phyloP scores from a whole-genome alignment of 2,797 vertebrate genomes.

The Cossypha heuglini region DNA sequence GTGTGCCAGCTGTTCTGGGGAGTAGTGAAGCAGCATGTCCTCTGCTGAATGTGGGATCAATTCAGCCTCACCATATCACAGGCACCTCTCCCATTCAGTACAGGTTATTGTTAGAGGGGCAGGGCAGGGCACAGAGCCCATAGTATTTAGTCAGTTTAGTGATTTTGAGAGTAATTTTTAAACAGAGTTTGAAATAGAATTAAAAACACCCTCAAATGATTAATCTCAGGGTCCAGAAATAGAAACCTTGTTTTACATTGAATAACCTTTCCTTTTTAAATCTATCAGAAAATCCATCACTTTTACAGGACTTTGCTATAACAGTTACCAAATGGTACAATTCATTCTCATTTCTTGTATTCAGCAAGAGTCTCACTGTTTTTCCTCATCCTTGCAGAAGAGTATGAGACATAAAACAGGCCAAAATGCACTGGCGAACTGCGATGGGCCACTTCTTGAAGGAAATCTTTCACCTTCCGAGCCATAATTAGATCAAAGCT shows the following conservation, averaged over 20 bases:
- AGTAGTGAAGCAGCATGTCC: accelerated
- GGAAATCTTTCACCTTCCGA: conserved; percentile 82
- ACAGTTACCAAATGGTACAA: background rate
- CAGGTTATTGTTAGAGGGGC: background rate
- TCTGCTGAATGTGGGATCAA: accelerated
- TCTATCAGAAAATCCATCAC: background rate
- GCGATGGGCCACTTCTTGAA: conserved; percentile 89
- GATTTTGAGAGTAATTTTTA: background rate
- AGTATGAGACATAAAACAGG: conserved; percentile 76
- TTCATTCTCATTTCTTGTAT: conserved; percentile 27
- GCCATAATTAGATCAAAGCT: conserved; percentile 83
- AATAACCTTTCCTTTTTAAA: background rate
- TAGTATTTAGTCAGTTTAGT: background rate
- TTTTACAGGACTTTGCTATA: background rate
- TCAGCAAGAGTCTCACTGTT: conserved; percentile 70
- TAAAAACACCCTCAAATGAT: background rate
- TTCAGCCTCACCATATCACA: accelerated
- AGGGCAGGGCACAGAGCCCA: background rate
- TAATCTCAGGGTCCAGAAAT: background rate
- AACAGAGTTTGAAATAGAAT: background rate
- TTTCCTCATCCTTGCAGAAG: conserved; percentile 87
- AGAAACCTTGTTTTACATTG: background rate
- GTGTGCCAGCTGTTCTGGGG: background rate
- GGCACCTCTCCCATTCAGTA: background rate
- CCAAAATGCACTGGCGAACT: conserved; percentile 77